Percentiles rank a stretch among this genome's conserved stretches.
Evolutionary conservation across 2,797 vertebrate species (phyloP).

Genomic region (Siniperca undulata): DNA sequence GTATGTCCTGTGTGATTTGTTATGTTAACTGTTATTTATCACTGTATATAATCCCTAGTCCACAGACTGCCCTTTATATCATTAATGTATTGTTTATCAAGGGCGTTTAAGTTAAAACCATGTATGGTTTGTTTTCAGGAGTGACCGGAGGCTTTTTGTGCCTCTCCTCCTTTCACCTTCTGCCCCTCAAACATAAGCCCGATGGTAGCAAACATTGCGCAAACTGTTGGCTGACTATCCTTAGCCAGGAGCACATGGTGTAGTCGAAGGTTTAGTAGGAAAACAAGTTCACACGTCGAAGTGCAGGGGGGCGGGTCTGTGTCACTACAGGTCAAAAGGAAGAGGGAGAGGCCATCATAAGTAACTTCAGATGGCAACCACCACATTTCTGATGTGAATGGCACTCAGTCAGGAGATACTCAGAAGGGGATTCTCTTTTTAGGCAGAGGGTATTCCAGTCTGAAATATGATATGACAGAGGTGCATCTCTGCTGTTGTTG

Average conservation of each 20-base stretch:
- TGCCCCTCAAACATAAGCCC: slow-evolving; percentile 71
- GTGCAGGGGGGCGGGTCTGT: slow-evolving; percentile 58
- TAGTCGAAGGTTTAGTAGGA: slow-evolving; percentile 73
- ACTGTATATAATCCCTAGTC: slow-evolving; percentile 12
- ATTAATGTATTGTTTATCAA: slow-evolving; percentile 62
- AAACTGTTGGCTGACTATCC: slow-evolving; percentile 65
- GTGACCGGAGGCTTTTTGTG: slow-evolving; percentile 55
- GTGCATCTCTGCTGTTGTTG: slow-evolving; percentile 48
- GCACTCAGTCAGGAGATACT: slow-evolving; percentile 33
- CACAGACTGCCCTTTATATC: slow-evolving; percentile 6
- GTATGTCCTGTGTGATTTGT: neutral
- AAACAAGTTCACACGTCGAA: slow-evolving; percentile 77
- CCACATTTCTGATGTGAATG: slow-evolving; percentile 44
- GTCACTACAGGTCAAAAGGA: slow-evolving; percentile 74
- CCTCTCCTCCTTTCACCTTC: slow-evolving; percentile 70
- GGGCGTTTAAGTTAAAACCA: slow-evolving; percentile 58
- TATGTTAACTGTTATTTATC: neutral
- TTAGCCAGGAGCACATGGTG: slow-evolving; percentile 77
- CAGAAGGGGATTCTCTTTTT: neutral
- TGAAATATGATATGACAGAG: slow-evolving; percentile 51
- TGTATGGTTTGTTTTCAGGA: slow-evolving; percentile 76
- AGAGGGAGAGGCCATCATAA: slow-evolving; percentile 53
- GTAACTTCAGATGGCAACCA: slow-evolving; percentile 59
- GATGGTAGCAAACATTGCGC: slow-evolving; percentile 82
- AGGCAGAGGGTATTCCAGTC: slow-evolving; percentile 20